Evolutionary conservation across 1,140 invertebrate species (phyloP).

Genomic region (Trichoplusia ni): DNA sequence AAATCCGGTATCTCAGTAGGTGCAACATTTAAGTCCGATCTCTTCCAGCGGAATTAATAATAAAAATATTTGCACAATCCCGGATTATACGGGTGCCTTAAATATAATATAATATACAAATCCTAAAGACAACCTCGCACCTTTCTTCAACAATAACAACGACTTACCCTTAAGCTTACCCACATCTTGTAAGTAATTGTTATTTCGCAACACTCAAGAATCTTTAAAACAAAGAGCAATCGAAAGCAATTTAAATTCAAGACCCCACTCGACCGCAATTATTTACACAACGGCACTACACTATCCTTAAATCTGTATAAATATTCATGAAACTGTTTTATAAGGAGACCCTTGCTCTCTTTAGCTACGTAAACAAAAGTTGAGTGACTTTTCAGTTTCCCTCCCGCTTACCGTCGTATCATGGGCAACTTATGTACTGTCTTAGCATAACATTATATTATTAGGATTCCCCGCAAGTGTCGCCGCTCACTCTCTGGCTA

Average conservation of each 20-base stretch:
- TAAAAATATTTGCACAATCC: conserved; percentile 17
- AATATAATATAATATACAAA: conserved; percentile 18
- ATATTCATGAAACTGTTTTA: conserved; percentile 67
- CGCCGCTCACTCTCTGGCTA: background rate
- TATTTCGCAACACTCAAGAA: conserved; percentile 27
- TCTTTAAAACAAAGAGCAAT: conserved; percentile 42
- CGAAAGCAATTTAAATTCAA: conserved; percentile 51
- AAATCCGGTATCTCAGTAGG: background rate
- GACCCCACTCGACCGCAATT: conserved; percentile 48
- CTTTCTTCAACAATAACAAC: background rate
- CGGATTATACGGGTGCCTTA: conserved; percentile 13
- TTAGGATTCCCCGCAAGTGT: conserved; percentile 1
- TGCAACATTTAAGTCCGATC: background rate
- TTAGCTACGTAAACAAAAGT: conserved; percentile 54
- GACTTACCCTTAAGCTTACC: background rate
- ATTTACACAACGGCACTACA: conserved; percentile 57
- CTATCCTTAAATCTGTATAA: conserved; percentile 66
- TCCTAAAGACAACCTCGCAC: conserved; percentile 1
- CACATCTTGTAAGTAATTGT: conserved; percentile 11
- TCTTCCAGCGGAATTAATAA: conserved; percentile 11
- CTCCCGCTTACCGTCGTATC: conserved; percentile 19
- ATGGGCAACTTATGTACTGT: conserved; percentile 28
- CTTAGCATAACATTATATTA: conserved; percentile 25
- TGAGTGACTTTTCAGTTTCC: conserved; percentile 47
- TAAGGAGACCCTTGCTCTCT: conserved; percentile 55